Percentiles rank a stretch among this genome's conserved stretches.
phyloP scores from a whole-genome alignment of 2,113 vertebrate genomes.

The Willisornis vidua region DNA sequence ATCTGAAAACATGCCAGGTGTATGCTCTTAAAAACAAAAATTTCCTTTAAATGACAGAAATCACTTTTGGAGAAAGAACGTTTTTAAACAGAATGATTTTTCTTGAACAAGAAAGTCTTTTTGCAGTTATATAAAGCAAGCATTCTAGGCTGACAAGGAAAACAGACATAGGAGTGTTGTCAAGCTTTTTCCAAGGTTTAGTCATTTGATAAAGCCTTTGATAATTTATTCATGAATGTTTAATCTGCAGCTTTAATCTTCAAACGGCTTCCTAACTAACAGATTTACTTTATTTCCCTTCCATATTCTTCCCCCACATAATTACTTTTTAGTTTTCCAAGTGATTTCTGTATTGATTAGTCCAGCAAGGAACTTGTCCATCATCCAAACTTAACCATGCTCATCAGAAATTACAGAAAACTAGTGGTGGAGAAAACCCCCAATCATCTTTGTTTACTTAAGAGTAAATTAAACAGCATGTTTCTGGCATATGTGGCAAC shows the following conservation, averaged over 20 bases:
- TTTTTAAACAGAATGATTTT: constrained; percentile 24
- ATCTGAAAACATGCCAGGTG: background rate
- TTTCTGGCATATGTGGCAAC: constrained; percentile 1
- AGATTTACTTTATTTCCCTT: constrained; percentile 53
- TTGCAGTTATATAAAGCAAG: constrained; percentile 17
- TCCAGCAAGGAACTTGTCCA: constrained; percentile 17
- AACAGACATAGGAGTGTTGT: background rate
- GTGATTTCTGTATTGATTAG: constrained; percentile 43
- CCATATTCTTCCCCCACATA: background rate
- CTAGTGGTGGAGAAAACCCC: background rate
- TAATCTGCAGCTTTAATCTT: constrained; percentile 63
- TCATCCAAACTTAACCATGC: constrained; percentile 20
- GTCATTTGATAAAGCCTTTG: constrained; percentile 55
- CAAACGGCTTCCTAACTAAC: constrained; percentile 42
- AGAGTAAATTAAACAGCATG: constrained; percentile 42
- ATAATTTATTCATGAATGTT: constrained; percentile 65
- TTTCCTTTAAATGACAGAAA: constrained; percentile 29
- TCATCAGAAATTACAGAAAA: constrained; percentile 43
- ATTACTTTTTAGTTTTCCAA: constrained; percentile 14
- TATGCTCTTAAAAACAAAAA: background rate
- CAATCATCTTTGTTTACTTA: constrained; percentile 21
- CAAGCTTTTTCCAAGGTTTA: constrained; percentile 28
- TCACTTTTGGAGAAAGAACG: constrained; percentile 7
- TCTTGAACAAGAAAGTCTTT: constrained; percentile 30
- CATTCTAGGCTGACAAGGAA: background rate